These are phyloP conservation scores for Gymnoscopelus braueri DNA, from an alignment of 2,797 vertebrate genomes.

Conservation along the genomic window DNA sequence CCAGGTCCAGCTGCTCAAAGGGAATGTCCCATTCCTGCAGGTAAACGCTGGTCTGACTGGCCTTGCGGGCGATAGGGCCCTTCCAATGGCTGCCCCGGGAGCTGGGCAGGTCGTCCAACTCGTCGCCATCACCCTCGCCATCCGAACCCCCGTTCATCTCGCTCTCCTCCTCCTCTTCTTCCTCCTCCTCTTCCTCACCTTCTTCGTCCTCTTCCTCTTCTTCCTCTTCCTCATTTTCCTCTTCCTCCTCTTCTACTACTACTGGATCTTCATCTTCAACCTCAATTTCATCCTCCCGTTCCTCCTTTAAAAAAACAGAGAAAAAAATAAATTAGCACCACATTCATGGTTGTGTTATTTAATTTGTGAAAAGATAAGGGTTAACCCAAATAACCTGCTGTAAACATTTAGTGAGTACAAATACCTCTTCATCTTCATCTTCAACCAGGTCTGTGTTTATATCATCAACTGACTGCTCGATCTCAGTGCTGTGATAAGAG, in stretches of 20 bases:
- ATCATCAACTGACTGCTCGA: slow-evolving; percentile 77
- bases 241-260: slow-evolving; percentile 56
- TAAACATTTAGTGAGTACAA: too few species aligned
- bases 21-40: slow-evolving; percentile 90
- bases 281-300: slow-evolving; percentile 69
- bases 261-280: slow-evolving; percentile 65
- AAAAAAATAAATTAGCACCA: neutral
- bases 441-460: slow-evolving; percentile 74
- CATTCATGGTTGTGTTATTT: neutral
- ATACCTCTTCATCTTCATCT: slow-evolving; percentile 79
- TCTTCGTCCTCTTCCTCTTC: slow-evolving; percentile 20
- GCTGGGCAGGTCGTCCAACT: slow-evolving; percentile 91
- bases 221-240: slow-evolving; percentile 15
- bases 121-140: slow-evolving; percentile 88
- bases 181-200: slow-evolving; percentile 64
- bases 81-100: slow-evolving; percentile 86
- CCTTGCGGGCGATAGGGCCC: slow-evolving; percentile 93
- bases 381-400: too few species aligned
- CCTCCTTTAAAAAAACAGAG: slow-evolving; percentile 33
- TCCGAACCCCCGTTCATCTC: slow-evolving; percentile 86
- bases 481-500: slow-evolving; percentile 74
- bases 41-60: slow-evolving; percentile 91
- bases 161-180: slow-evolving; percentile 77
- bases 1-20: slow-evolving; percentile 89
- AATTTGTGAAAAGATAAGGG: too few species aligned